A percentile compares a stretch with the other conserved stretches of the same genome.
phyloP scores from a whole-genome alignment of 2,888 invertebrate genomes.

The Colletes collaris region DNA sequence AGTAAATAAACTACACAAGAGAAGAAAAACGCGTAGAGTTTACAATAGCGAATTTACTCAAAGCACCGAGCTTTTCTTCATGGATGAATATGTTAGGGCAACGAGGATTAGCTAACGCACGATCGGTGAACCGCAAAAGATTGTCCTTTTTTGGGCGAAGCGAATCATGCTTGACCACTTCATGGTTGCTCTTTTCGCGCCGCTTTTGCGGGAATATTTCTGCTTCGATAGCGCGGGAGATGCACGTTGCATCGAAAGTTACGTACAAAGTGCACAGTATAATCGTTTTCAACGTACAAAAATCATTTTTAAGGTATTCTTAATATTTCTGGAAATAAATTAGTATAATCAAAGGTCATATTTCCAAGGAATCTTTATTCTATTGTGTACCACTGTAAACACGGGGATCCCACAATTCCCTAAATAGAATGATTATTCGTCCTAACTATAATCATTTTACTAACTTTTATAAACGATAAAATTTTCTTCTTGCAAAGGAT shows the following conservation, averaged over 20 bases:
- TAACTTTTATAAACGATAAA: too few relatives aligned
- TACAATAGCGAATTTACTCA: constrained; percentile 16
- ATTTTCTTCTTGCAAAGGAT: too few relatives aligned
- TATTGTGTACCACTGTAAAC: too few relatives aligned
- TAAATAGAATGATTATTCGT: too few relatives aligned
- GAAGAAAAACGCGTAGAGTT: constrained; percentile 2
- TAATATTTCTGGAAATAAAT: too few relatives aligned
- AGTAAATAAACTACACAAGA: background rate
- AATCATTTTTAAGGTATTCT: background rate
- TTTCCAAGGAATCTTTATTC: too few relatives aligned
- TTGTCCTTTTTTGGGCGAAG: constrained; percentile 51
- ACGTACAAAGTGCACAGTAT: background rate
- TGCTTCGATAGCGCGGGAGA: background rate
- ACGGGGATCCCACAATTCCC: too few relatives aligned
- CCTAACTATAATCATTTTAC: too few relatives aligned
- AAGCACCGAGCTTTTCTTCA: constrained; percentile 26
- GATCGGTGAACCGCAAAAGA: constrained; percentile 60
- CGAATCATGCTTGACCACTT: constrained; percentile 57
- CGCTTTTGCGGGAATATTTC: constrained; percentile 3
- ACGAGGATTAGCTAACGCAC: constrained; percentile 59
- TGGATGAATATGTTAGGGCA: constrained; percentile 34
- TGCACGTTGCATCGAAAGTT: background rate
- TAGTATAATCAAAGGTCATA: too few relatives aligned
- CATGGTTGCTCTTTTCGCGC: constrained; percentile 54
- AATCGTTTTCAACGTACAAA: background rate